Conservation (phyloP, 2,888 invertebrate genomes). For the Serrognathus titanus region DNA sequence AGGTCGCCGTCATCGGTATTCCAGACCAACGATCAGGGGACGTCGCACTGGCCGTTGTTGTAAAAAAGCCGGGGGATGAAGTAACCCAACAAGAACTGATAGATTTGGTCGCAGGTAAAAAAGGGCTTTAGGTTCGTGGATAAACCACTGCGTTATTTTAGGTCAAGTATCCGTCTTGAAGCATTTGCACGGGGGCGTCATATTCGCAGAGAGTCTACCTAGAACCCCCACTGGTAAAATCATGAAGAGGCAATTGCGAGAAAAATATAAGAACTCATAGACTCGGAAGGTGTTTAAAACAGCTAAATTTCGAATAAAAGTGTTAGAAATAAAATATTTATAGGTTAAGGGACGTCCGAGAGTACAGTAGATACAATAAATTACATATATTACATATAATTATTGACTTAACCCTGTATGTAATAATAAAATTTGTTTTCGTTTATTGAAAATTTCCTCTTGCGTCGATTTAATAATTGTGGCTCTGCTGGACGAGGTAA, state of each 20-base stretch:
- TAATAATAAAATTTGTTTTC: no score
- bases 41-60: slow-evolving; percentile 73
- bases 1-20: slow-evolving; percentile 77
- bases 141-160: background rate
- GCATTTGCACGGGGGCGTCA: slow-evolving; percentile 62
- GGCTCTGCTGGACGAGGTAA: no score
- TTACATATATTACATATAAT: no score
- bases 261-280: background rate
- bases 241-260: slow-evolving; percentile 41
- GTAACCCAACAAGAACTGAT: slow-evolving; percentile 48
- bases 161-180: slow-evolving; percentile 62
- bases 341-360: no score
- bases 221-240: slow-evolving; percentile 52
- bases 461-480: no score
- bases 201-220: slow-evolving; percentile 51
- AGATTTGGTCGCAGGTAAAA: slow-evolving; percentile 48
- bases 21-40: slow-evolving; percentile 72
- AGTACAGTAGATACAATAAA: no score
- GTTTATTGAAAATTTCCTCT: no score
- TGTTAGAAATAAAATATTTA: no score
- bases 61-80: slow-evolving; percentile 53
- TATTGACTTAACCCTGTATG: no score
- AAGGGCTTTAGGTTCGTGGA: slow-evolving; percentile 26
- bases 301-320: no score
- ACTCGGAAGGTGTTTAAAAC: no score